phyloP scores from a whole-genome alignment of 2,113 vertebrate genomes.

The Crotalus tigris region DNA sequence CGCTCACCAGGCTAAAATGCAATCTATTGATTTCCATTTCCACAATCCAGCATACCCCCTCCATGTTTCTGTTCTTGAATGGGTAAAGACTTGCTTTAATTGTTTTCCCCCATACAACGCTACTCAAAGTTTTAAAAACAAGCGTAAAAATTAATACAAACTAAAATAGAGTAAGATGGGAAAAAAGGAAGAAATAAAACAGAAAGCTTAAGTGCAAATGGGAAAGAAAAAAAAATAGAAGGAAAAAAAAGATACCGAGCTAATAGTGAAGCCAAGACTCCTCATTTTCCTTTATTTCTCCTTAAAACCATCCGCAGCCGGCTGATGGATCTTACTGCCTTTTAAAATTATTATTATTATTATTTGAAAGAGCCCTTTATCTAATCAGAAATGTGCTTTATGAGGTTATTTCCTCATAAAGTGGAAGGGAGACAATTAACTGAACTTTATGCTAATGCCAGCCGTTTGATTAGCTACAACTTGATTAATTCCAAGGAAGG shows the following conservation, averaged over 20 bases:
- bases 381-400: conserved; percentile 18
- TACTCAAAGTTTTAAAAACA: neutral
- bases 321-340: neutral
- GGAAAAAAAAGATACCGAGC: neutral
- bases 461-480: conserved; percentile 47
- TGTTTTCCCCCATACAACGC: neutral
- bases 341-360: neutral
- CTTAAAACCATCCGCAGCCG: neutral
- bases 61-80: conserved; percentile 20
- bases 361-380: conserved; percentile 7
- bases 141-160: neutral
- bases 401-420: conserved; percentile 39
- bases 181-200: neutral
- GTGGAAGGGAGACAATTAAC: conserved; percentile 27
- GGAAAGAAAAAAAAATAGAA: neutral
- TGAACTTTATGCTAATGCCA: conserved; percentile 34
- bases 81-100: neutral
- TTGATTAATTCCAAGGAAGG: conserved; percentile 40
- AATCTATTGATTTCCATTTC: neutral
- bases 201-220: neutral
- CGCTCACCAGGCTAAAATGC: neutral
- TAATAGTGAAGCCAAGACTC: neutral
- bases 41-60: neutral
- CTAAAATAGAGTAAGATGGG: neutral
- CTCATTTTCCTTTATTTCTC: conserved; percentile 1